phyloP scores from a whole-genome alignment of 2,888 invertebrate species.

The Odontomyia ornata region DNA sequence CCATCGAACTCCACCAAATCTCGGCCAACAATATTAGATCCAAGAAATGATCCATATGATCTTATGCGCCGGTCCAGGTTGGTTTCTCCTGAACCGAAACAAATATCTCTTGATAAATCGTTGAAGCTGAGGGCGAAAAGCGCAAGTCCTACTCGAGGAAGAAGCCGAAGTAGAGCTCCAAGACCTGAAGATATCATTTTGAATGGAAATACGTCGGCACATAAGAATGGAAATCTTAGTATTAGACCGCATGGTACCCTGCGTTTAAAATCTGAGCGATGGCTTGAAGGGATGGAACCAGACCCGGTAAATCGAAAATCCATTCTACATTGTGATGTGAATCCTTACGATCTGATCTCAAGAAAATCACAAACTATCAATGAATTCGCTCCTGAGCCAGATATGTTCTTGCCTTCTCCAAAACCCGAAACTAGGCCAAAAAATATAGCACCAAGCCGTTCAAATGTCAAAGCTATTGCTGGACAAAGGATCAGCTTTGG shows the following conservation, averaged over 20 bases:
- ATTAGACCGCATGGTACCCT: slow-evolving; percentile 66
- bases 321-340: slow-evolving; percentile 84
- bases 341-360: slow-evolving; percentile 83
- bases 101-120: slow-evolving; percentile 66
- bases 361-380: slow-evolving; percentile 63
- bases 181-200: slow-evolving; percentile 56
- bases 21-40: slow-evolving; percentile 73
- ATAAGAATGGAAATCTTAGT: neutral
- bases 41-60: slow-evolving; percentile 81
- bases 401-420: slow-evolving; percentile 57
- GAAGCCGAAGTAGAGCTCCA: slow-evolving; percentile 66
- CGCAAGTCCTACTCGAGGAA: slow-evolving; percentile 68
- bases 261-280: slow-evolving; percentile 61
- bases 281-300: slow-evolving; percentile 49
- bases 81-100: slow-evolving; percentile 68
- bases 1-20: slow-evolving; percentile 66
- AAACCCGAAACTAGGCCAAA: slow-evolving; percentile 58
- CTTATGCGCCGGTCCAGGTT: slow-evolving; percentile 81
- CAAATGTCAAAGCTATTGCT: slow-evolving; percentile 71
- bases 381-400: slow-evolving; percentile 64
- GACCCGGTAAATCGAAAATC: slow-evolving; percentile 68
- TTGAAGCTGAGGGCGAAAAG: slow-evolving; percentile 68
- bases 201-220: slow-evolving; percentile 57
- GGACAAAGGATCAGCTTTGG: slow-evolving; percentile 76
- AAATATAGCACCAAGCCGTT: slow-evolving; percentile 57